Base-by-base conservation (phyloP, 2,797 vertebrate species). In the Champsocephalus gunnari region DNA sequence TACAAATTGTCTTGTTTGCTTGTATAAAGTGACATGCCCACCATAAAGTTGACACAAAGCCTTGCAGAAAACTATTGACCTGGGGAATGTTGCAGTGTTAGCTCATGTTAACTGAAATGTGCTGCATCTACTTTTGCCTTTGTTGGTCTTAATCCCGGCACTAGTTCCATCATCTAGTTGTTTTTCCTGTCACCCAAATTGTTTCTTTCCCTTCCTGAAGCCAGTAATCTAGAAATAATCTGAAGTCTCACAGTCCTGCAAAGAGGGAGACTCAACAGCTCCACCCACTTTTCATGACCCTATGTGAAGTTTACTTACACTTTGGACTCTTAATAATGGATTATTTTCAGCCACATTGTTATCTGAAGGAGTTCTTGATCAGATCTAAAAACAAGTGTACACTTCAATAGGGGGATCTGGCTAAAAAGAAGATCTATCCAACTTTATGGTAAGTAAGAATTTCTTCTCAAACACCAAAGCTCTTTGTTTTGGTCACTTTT, bases 351-450 rank as follows among this genome's bases (percentile, higher is more conserved):
- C n/a, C 19, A 12, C 19, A 34, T 41, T 49, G 65, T 54, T 63
- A 41, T 59, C 55, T 17, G 9, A 9, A 47, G 9, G 62, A 13
- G 6, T 51, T 61, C 14, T 57, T 70, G 6, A 73, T 64, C 58
- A 56, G 1, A 71, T 32, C 3, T 71, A 1, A 28, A 28, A 28
- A 28, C 28, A 28, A 28, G 4, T 28, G 28, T 28, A 28, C 24
- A 28, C 28, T 28, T 28, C 28, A 28, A 28, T 75, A 97, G 96
- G 96, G 96, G 2, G 96, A 97, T 91, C 93, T 97, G 50, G 96
- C 96, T 32, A 96, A 94, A 86, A 96, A 96, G 91, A 97, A 97
- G 86, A 96, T 97, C 57, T 97, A 97, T 81, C 96, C 96, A 45
- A 96, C 96, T n/a, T 76, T 96, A 78, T 97, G 96, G 96, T 96